Conservation (phyloP, 2,888 invertebrate genomes). For the Sipunculus nudus region DNA sequence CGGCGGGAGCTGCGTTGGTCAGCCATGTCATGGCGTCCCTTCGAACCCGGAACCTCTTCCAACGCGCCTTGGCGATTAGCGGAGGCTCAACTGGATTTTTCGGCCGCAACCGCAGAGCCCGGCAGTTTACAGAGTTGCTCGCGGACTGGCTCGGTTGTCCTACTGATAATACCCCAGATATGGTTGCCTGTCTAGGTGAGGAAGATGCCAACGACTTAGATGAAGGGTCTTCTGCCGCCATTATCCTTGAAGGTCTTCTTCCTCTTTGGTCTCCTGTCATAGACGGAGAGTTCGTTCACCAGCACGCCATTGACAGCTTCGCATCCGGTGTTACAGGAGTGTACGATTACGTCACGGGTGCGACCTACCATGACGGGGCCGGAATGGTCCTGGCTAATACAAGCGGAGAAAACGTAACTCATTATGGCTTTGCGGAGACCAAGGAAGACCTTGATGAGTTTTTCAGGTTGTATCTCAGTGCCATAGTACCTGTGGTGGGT, state of each 20-base stretch:
- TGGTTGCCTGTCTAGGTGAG: conserved; percentile 22
- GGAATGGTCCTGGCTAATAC: conserved; percentile 17
- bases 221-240: conserved; percentile 20
- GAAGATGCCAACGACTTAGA: conserved; percentile 25
- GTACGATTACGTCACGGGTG: conserved; percentile 25
- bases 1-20: conserved; percentile 30
- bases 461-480: no score
- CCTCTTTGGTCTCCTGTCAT: conserved; percentile 27
- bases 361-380: conserved; percentile 19
- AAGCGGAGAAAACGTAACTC: no score
- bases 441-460: no score
- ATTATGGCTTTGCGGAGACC: no score
- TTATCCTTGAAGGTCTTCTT: conserved; percentile 1
- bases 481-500: no score
- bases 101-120: conserved; percentile 7
- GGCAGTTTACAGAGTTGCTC: conserved; percentile 12
- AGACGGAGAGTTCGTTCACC: conserved; percentile 29
- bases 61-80: conserved; percentile 26
- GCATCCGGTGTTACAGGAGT: conserved; percentile 17
- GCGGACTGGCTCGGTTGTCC: conserved; percentile 18
- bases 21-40: conserved; percentile 27
- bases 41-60: conserved; percentile 17
- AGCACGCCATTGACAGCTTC: conserved; percentile 6
- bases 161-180: conserved; percentile 14
- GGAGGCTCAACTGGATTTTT: conserved; percentile 21